Evolutionary conservation across 1,140 invertebrate species (phyloP).

Genomic region (Drosophila athabasca): DNA sequence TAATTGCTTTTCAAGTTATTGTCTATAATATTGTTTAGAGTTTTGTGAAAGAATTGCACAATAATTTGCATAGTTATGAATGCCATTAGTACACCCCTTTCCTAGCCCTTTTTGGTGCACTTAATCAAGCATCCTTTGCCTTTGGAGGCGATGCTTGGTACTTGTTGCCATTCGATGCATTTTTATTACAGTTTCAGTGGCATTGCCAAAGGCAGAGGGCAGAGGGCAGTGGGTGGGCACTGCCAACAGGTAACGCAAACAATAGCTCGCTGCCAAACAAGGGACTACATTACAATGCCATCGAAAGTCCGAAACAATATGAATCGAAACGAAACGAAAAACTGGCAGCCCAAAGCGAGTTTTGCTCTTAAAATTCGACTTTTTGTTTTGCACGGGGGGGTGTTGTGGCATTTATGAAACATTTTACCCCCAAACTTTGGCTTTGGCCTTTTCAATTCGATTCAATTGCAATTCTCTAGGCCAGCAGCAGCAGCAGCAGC

Average conservation of each 20-base stretch:
- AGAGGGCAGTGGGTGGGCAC: not conserved
- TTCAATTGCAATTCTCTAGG: slow-evolving; percentile 53
- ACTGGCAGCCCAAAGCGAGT: slow-evolving; percentile 14
- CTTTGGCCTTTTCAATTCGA: slow-evolving; percentile 28
- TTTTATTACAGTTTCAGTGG: slow-evolving; percentile 58
- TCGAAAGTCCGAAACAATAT: slow-evolving; percentile 53
- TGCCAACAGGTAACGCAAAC: slow-evolving; percentile 57
- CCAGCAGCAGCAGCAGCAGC: slow-evolving; percentile 7
- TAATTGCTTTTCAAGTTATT: slow-evolving; percentile 78
- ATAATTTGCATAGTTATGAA: slow-evolving; percentile 42
- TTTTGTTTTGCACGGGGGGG: slow-evolving; percentile 10
- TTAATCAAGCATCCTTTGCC: not conserved
- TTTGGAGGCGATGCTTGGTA: slow-evolving; percentile 9
- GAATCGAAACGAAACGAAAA: slow-evolving; percentile 8
- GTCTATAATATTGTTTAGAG: slow-evolving; percentile 61
- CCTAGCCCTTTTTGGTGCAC: not conserved
- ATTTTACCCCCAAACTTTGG: slow-evolving; percentile 2
- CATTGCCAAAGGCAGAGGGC: slow-evolving; percentile 15
- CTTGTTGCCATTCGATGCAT: slow-evolving; percentile 69
- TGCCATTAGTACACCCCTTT: slow-evolving; percentile 18
- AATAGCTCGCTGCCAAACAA: slow-evolving; percentile 45
- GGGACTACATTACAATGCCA: slow-evolving; percentile 47
- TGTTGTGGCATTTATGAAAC: slow-evolving; percentile 35
- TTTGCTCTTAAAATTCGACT: too few relatives aligned
- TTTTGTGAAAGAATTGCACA: slow-evolving; percentile 18